A percentile compares a stretch with the other conserved stretches of the same genome.
Conservation (phyloP, 2,888 invertebrate species). For the Stenolophus ochropezus region DNA sequence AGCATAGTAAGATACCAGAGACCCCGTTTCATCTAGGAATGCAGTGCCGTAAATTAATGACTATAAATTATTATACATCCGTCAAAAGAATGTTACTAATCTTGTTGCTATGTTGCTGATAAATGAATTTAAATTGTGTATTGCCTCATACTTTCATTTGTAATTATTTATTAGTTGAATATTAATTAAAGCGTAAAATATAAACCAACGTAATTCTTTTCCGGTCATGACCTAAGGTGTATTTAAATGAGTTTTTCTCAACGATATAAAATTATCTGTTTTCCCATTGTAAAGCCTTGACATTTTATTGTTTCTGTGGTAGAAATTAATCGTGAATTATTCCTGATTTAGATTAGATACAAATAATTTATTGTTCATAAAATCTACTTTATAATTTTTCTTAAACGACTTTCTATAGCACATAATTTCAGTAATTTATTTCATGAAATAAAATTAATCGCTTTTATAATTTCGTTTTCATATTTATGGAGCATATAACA, state of each 20-base stretch:
- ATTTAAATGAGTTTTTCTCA: constrained; percentile 28
- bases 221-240: constrained; percentile 22
- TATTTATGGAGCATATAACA: constrained; percentile 15
- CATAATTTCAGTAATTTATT: constrained; percentile 43
- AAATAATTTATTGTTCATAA: constrained; percentile 42
- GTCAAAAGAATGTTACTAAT: too few relatives aligned
- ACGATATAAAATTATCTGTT: neutral
- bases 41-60: too few relatives aligned
- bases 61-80: too few relatives aligned
- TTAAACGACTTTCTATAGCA: constrained; percentile 27
- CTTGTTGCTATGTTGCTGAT: too few relatives aligned
- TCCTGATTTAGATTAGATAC: constrained; percentile 49
- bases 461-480: constrained; percentile 26
- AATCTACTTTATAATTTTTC: constrained; percentile 32
- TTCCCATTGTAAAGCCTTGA: constrained; percentile 18
- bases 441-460: constrained; percentile 40
- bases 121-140: too few relatives aligned
- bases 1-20: too few relatives aligned
- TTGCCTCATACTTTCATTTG: too few relatives aligned
- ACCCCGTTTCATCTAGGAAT: too few relatives aligned
- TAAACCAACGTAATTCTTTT: neutral
- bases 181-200: neutral
- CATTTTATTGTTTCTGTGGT: constrained; percentile 38
- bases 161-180: neutral
- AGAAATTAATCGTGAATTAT: constrained; percentile 27